Base-by-base conservation (phyloP, 2,888 invertebrate genomes). In the Alentia gelatinosa region DNA sequence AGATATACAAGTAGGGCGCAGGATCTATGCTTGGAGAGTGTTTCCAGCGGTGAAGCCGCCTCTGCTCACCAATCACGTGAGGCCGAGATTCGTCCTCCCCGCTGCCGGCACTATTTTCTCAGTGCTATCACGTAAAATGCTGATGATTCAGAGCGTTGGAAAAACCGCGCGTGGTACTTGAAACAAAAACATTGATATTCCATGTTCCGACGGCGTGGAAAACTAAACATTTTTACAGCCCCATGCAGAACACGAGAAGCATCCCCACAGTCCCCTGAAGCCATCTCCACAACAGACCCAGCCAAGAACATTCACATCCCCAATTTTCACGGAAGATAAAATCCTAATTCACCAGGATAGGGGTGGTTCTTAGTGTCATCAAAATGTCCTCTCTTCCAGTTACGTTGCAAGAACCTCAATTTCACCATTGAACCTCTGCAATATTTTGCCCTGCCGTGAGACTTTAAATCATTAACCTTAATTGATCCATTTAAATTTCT, bases 191-290 rank as follows among this genome's bases (percentile, higher is more conserved):
- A 68, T 68, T 68, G 68, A 68, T 68, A 68, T 68, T 68, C 30
- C 68, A 26, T 68, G 68, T 68, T 68, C 68, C 26, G 68, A 68
- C 68, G 30, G 68, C 33, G 68, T 68, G 68, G 68, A 68, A 68
- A 68, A 30, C 3, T 56, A 68, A 68, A 68, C 68, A 68, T 4
- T 30, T 68, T 26, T 68, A n/a, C n/a, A n/a, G n/a, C n/a, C n/a
- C n/a, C n/a, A n/a, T n/a, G n/a, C n/a, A n/a, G n/a, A n/a, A n/a
- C n/a, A n/a, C n/a, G n/a, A n/a, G n/a, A n/a, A n/a, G n/a, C n/a
- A n/a, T n/a, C n/a, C n/a, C n/a, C n/a, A n/a, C n/a, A n/a, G n/a
- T n/a, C n/a, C n/a, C n/a, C n/a, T n/a, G n/a, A n/a, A n/a, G n/a
- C n/a, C n/a, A n/a, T n/a, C n/a, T n/a, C n/a, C n/a, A n/a, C n/a